Base-by-base conservation (phyloP, 37 sponge, comb jelly and placozoan species). In the Ephydatia muelleri region DNA sequence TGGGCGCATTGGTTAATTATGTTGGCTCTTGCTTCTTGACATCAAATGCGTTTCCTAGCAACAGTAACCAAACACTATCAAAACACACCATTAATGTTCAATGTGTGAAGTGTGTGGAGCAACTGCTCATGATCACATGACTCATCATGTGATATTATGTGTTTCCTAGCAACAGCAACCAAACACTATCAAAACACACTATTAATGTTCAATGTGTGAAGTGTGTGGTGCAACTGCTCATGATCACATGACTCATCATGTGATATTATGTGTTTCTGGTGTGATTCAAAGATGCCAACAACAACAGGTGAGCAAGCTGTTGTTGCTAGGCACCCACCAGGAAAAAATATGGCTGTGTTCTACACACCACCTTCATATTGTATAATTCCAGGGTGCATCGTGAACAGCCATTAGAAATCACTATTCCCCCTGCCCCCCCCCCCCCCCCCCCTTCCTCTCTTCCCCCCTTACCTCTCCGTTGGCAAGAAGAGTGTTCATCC, bases 401-500 rank as follows among this genome's bases (percentile, higher is more conserved):
- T 57, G 57, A 57, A 21, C 19, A 57, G 57, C 57, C 57, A 57
- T 19, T 57, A 13, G 14, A 57, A 57, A 57, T n/a, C n/a, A n/a
- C n/a, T n/a, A 5, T 32, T 37, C 36, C 75, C 25, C 26, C 27
- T 12, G 0, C 23, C 5, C 22, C 76, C 47, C 11, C 19, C 23
- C 21, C 12, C 8, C 33, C 76, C 32, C 5, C 47, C 21, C 31
- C 35, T 22, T 35, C 33, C 33, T 25, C 36, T 39, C 8, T 0
- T 9, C 47, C 26, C 5, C 38, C 5, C 64, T 80, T 33, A 95
- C 97, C 88, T 98, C 96, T 92, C 98, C 98, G 87, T 98, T 98
- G 49, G 98, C 98, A 38, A 98, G 86, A 32, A 98, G 92, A 21
- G 96, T 98, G 84, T 98, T 98, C 90, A 98, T 96, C 80, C 98